Base-by-base conservation (phyloP, 2,797 vertebrate genomes). In the Eremophila alpestris region DNA sequence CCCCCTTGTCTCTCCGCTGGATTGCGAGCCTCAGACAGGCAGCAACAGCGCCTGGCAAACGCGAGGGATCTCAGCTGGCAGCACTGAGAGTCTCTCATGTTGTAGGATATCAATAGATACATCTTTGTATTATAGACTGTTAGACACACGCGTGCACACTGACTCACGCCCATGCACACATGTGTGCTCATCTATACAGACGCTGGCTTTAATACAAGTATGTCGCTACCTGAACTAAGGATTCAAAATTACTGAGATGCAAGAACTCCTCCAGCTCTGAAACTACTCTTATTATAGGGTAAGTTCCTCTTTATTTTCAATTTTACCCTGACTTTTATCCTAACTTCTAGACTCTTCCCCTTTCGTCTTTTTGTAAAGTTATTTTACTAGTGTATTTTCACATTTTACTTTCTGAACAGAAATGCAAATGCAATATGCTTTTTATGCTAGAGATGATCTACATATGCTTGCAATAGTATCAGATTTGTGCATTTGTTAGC, bases 261-360 rank as follows among this genome's bases (percentile, higher is more conserved):
- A 58, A 79, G 93, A 97, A 94, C 94, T 94, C 96, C 87, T 95
- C 86, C 93, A 65, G 92, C 96, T 95, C 93, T 69, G 85, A 96
- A 97, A 96, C 97, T 88, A 94, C 94, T 94, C 80, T 88, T 77
- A 96, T 88, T 77, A 96, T 92, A 91, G 78, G 99, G 99, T 99
- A 98, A 99, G 99, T 99, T 98, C 75, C 55, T 89, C 48, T 78
- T 86, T 88, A 93, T 93, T 80, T 90, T 67, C 20, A 45, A 86
- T 96, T 94, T 87, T 88, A 84, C 59, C 46, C 30, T 58, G 54
- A 38, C 21, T 92, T 89, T 83, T 68, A 60, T 29, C 48, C 87
- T 83, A 77, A 68, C 27, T 4, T 68, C 34, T 55, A 45, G 64
- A 89, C 58, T 84, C 52, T 51, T 67, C 13, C 36, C 62, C 62